Evolutionary conservation across 2,888 invertebrate genomes (phyloP).

Genomic region (Pandemis cinnamomeana): DNA sequence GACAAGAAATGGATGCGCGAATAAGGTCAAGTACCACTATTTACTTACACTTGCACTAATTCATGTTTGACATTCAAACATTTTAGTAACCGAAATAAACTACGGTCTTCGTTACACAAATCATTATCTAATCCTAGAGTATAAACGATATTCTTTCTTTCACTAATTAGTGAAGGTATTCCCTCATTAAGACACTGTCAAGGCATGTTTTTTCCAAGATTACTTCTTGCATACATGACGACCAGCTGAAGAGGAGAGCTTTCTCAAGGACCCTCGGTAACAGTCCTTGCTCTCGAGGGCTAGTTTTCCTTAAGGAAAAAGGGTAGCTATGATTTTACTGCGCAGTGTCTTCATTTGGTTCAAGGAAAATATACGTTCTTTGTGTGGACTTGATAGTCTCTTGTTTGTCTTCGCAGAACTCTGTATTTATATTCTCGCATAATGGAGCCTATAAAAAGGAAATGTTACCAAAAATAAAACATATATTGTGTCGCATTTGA

Average conservation of each 20-base stretch:
- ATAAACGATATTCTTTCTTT: too few relatives aligned
- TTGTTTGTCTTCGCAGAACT: not conserved
- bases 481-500: too few relatives aligned
- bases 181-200: not conserved
- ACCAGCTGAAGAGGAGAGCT: not conserved
- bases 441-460: not conserved
- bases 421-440: not conserved
- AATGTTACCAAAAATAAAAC: too few relatives aligned
- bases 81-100: too few relatives aligned
- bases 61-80: too few relatives aligned
- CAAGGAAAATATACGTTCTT: not conserved
- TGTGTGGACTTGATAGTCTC: not conserved
- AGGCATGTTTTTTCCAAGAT: not conserved
- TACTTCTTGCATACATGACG: slow-evolving; percentile 9
- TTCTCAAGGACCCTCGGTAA: slow-evolving; percentile 16
- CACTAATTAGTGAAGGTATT: too few relatives aligned
- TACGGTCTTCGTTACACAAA: too few relatives aligned
- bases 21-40: too few relatives aligned
- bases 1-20: too few relatives aligned
- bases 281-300: slow-evolving; percentile 7
- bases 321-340: not conserved
- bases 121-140: too few relatives aligned
- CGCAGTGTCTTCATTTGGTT: not conserved
- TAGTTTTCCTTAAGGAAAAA: slow-evolving; percentile 17
- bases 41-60: too few relatives aligned